Percentiles rank a stretch among this genome's conserved stretches.
Evolutionary conservation across 2,113 vertebrate species (phyloP).

Genomic region (Rhinopithecus roxellana): DNA sequence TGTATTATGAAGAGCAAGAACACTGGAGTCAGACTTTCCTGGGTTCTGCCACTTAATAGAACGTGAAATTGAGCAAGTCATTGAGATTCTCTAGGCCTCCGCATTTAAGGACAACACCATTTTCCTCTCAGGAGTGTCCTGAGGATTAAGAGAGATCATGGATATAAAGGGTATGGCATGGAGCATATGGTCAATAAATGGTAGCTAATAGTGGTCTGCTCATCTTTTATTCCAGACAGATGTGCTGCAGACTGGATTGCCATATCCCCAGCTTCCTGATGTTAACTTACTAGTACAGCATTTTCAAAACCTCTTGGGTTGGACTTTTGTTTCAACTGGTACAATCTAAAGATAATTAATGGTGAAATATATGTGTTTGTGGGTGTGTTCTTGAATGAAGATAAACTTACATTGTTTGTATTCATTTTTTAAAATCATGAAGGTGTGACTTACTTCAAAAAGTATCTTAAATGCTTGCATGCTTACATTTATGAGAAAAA

Average conservation of each 20-base stretch:
- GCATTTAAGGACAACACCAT: neutral
- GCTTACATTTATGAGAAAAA: neutral
- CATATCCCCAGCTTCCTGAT: neutral
- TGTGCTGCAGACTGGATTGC: neutral
- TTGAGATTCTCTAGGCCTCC: neutral
- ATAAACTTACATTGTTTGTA: neutral
- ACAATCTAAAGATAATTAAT: neutral
- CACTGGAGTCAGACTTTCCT: neutral
- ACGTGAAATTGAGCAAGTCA: neutral
- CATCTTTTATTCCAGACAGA: neutral
- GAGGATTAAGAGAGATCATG: neutral
- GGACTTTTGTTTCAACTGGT: neutral
- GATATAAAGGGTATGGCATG: rapidly evolving
- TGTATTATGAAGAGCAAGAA: neutral
- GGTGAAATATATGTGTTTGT: neutral
- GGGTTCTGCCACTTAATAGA: neutral
- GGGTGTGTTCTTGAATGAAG: neutral
- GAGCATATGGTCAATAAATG: neutral
- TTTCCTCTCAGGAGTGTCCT: neutral
- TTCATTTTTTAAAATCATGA: neutral
- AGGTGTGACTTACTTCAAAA: neutral
- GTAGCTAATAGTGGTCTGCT: neutral
- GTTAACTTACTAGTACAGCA: neutral
- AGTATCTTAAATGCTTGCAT: neutral
- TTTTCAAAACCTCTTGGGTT: neutral